phyloP scores from a whole-genome alignment of 2,888 invertebrate species.

The Tenthredo livida region DNA sequence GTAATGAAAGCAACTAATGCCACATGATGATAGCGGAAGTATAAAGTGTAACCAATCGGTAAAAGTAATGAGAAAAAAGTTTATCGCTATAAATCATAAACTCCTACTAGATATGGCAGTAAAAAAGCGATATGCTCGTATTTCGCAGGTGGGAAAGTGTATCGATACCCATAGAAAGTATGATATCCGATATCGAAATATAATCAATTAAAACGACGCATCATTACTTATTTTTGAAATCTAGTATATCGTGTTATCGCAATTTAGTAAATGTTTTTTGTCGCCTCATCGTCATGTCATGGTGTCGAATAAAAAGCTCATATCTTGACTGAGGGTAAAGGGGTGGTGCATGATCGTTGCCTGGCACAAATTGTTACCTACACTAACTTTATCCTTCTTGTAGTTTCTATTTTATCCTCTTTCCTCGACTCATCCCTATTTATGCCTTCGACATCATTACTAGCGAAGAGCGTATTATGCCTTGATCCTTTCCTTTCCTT shows the following conservation, averaged over 20 bases:
- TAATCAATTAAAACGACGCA: neutral
- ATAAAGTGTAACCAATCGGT: neutral
- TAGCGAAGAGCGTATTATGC: constrained; percentile 69
- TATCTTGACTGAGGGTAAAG: neutral
- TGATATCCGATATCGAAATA: neutral
- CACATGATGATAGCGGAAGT: neutral
- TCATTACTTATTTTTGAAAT: neutral
- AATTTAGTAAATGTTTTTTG: neutral
- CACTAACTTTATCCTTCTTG: neutral
- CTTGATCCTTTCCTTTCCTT: constrained; percentile 68
- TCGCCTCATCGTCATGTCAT: neutral
- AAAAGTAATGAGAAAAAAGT: neutral
- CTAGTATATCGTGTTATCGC: neutral
- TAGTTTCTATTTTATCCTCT: constrained; percentile 37
- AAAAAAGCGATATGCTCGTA: neutral
- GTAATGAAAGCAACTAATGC: neutral
- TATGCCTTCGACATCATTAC: constrained; percentile 68
- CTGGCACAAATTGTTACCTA: constrained; percentile 28
- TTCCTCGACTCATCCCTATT: constrained; percentile 56
- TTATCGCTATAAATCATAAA: neutral
- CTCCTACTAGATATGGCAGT: neutral
- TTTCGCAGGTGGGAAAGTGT: too few relatives aligned
- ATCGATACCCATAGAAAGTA: neutral
- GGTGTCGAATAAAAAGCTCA: neutral
- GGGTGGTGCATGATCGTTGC: neutral